Conservation (phyloP, 2,888 invertebrate species). For the Parnassius orleans region DNA sequence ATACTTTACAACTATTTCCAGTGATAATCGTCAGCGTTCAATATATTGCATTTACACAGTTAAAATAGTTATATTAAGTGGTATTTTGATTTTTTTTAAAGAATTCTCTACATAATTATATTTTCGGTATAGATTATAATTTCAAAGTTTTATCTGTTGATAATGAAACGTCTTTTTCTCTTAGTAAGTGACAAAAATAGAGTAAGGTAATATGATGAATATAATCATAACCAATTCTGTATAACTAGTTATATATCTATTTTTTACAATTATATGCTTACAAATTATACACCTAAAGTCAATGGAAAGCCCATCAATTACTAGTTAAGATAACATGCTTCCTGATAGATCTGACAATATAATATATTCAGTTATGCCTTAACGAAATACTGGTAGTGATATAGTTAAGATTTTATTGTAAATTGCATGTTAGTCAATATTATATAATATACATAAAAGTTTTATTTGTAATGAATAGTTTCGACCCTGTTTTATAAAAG, state of each 20-base stretch:
- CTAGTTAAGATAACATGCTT: slow-evolving; percentile 75
- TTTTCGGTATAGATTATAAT: slow-evolving; percentile 1
- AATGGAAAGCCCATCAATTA: slow-evolving; percentile 70
- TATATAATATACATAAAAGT: slow-evolving; percentile 46
- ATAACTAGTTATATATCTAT: slow-evolving; percentile 1
- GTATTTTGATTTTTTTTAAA: no score
- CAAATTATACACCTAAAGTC: slow-evolving; percentile 47
- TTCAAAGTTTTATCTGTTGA: slow-evolving; percentile 19
- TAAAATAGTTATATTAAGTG: no score
- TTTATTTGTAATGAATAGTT: slow-evolving; percentile 16
- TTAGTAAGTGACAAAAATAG: slow-evolving; percentile 19
- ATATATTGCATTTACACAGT: no score
- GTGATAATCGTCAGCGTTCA: no score
- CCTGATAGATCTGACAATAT: slow-evolving; percentile 80
- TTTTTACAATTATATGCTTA: slow-evolving; percentile 31
- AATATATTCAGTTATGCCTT: slow-evolving; percentile 73
- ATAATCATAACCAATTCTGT: slow-evolving; percentile 7
- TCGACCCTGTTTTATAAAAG: slow-evolving; percentile 19
- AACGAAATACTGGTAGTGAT: slow-evolving; percentile 72
- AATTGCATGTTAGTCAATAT: slow-evolving; percentile 65
- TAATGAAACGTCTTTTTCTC: slow-evolving; percentile 8
- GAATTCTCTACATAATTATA: not conserved
- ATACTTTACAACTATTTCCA: no score
- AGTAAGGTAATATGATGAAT: slow-evolving; percentile 11
- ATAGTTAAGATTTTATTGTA: slow-evolving; percentile 57